These are phyloP conservation scores for Trachurus trachurus DNA, from an alignment of 2,797 vertebrate genomes.

Conservation along the genomic window DNA sequence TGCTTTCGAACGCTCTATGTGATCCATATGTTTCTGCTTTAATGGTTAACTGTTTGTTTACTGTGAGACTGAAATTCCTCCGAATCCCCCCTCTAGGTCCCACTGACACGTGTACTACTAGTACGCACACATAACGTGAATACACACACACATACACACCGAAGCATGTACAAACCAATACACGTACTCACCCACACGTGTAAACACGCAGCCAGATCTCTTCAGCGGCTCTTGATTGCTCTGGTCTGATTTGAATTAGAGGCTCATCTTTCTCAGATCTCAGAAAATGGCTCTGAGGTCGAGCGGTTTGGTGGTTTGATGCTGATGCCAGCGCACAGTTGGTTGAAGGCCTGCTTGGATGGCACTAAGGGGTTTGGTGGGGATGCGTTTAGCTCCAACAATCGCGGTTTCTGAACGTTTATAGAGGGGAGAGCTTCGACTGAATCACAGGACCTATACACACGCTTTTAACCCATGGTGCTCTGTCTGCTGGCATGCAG, in stretches of 20 bases:
- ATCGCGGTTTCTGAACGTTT: conserved; percentile 72
- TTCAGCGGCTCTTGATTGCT: conserved; percentile 77
- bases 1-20: conserved; percentile 47
- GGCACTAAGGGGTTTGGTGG: conserved; percentile 63
- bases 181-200: conserved; percentile 52
- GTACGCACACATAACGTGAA: conserved; percentile 19
- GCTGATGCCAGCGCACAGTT: conserved; percentile 74
- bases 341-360: conserved; percentile 76
- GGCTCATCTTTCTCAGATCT: conserved; percentile 79
- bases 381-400: conserved; percentile 73
- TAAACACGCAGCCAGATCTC: conserved; percentile 71
- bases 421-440: conserved; percentile 56
- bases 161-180: conserved; percentile 59
- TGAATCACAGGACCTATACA: conserved; percentile 44
- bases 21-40: conserved; percentile 75
- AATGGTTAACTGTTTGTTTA: conserved; percentile 70
- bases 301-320: conserved; percentile 76
- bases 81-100: conserved; percentile 58
- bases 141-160: conserved; percentile 14
- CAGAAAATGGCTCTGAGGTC: conserved; percentile 76
- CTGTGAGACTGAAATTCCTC: conserved; percentile 55
- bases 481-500: not conserved
- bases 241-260: conserved; percentile 83
- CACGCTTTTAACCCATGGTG: conserved; percentile 63
- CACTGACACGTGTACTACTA: conserved; percentile 64